Percentiles rank a stretch among this genome's conserved stretches.
These are phyloP conservation scores for Achroia grisella DNA, from an alignment of 1,140 invertebrate species.

Conservation along the genomic window DNA sequence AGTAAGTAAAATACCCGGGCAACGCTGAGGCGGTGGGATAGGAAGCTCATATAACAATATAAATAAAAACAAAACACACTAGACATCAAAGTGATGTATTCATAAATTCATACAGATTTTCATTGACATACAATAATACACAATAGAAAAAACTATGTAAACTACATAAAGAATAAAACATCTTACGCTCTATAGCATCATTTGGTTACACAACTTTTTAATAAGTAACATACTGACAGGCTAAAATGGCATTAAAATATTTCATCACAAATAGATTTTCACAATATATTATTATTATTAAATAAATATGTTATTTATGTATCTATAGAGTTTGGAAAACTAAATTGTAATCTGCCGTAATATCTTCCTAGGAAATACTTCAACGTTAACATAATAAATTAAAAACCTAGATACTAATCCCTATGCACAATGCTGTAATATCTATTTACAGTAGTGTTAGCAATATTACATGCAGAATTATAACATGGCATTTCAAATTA, in stretches of 20 bases:
- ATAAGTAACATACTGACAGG: slow-evolving; percentile 58
- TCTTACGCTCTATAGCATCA: slow-evolving; percentile 65
- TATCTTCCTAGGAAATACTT: slow-evolving; percentile 11
- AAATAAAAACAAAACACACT: slow-evolving; percentile 14
- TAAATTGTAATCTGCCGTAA: slow-evolving; percentile 8
- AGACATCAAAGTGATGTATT: slow-evolving; percentile 67
- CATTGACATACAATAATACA: slow-evolving; percentile 54
- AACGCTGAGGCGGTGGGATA: background rate
- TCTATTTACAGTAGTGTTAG: slow-evolving; percentile 24
- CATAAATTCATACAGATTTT: slow-evolving; percentile 65
- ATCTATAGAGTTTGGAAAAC: slow-evolving; percentile 6
- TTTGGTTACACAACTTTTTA: slow-evolving; percentile 67
- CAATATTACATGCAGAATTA: slow-evolving; percentile 15
- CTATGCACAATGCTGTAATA: slow-evolving; percentile 18
- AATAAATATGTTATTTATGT: slow-evolving; percentile 33
- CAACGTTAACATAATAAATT: slow-evolving; percentile 23
- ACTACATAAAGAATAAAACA: slow-evolving; percentile 68
- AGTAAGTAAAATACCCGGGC: too few relatives aligned
- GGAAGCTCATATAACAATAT: slow-evolving; percentile 19
- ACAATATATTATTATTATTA: slow-evolving; percentile 23
- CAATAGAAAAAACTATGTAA: slow-evolving; percentile 63
- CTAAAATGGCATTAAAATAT: slow-evolving; percentile 69
- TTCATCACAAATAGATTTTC: slow-evolving; percentile 59
- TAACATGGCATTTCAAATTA: slow-evolving; percentile 16
- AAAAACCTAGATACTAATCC: slow-evolving; percentile 12